phyloP scores from a whole-genome alignment of 2,797 vertebrate species.

The Enteromius radiatus region DNA sequence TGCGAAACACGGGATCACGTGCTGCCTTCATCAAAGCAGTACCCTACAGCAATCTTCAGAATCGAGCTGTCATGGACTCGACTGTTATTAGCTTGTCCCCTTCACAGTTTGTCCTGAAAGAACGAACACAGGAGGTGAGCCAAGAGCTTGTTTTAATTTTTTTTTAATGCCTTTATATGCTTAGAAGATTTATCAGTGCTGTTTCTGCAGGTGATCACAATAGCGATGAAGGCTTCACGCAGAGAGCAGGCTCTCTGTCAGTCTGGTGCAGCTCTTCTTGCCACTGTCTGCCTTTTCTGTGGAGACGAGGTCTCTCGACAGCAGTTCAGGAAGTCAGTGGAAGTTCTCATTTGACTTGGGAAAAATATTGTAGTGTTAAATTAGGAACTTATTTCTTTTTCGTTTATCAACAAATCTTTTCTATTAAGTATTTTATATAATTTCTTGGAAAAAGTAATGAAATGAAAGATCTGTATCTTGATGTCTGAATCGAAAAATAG shows the following conservation, averaged over 20 bases:
- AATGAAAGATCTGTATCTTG: background rate
- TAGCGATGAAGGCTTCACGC: conserved; percentile 81
- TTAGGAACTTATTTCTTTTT: background rate
- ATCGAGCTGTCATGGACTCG: conserved; percentile 77
- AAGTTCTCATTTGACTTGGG: background rate
- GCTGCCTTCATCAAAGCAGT: conserved; percentile 90
- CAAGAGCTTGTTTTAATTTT: background rate
- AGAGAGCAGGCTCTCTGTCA: conserved; percentile 74
- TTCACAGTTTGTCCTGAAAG: conserved; percentile 92
- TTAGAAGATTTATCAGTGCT: conserved; percentile 20
- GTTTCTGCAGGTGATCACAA: conserved; percentile 82
- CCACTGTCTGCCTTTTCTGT: conserved; percentile 88
- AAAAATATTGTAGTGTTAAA: background rate
- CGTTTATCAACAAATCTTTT: too few relatives aligned
- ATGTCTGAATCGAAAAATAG: background rate
- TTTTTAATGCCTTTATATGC: background rate
- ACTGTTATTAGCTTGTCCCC: conserved; percentile 83
- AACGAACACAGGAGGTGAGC: conserved; percentile 87
- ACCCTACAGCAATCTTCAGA: conserved; percentile 81
- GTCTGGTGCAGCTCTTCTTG: conserved; percentile 72
- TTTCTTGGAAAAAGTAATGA: too few relatives aligned
- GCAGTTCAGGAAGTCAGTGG: conserved; percentile 87
- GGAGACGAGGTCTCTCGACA: conserved; percentile 94
- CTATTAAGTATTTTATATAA: too few relatives aligned
- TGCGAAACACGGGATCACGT: conserved; percentile 91